phyloP scores from a whole-genome alignment of 2,797 vertebrate species.

The Notolepis coatsorum region DNA sequence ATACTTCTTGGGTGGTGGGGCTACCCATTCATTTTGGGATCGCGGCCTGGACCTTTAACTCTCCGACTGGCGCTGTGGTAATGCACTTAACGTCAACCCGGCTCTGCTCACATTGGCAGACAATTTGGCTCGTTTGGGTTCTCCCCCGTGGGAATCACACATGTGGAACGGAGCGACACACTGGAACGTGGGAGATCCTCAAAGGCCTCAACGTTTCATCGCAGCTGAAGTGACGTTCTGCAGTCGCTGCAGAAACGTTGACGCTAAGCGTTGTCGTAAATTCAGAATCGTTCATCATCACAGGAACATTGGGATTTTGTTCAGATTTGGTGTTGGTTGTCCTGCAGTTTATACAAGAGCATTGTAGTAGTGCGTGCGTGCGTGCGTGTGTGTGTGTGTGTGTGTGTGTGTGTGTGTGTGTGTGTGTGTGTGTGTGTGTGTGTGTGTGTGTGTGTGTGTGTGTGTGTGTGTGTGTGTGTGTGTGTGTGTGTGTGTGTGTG shows the following conservation, averaged over 20 bases:
- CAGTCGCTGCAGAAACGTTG: slow-evolving; percentile 3
- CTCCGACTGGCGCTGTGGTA: too few species aligned
- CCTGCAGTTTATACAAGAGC: neutral
- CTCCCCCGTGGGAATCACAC: slow-evolving; percentile 16
- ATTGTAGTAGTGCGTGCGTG: neutral
- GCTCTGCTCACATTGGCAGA: slow-evolving; percentile 11
- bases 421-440: neutral
- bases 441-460: neutral
- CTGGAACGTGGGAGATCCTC: slow-evolving; percentile 15
- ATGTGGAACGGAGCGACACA: slow-evolving; percentile 24
- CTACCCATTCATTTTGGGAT: too few species aligned
- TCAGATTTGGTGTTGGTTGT: neutral
- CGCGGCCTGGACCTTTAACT: too few species aligned
- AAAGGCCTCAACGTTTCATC: slow-evolving; percentile 5
- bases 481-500: too few species aligned
- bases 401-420: neutral
- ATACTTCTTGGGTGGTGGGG: too few species aligned
- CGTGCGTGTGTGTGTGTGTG: neutral
- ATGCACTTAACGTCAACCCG: slow-evolving; percentile 18
- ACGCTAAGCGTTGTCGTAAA: neutral
- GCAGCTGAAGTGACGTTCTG: neutral
- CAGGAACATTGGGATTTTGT: neutral
- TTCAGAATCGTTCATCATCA: neutral
- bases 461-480: neutral
- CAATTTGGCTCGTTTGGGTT: slow-evolving; percentile 5